Evolutionary conservation across 2,113 vertebrate species (phyloP).

Genomic region (Shinisaurus crocodilurus): DNA sequence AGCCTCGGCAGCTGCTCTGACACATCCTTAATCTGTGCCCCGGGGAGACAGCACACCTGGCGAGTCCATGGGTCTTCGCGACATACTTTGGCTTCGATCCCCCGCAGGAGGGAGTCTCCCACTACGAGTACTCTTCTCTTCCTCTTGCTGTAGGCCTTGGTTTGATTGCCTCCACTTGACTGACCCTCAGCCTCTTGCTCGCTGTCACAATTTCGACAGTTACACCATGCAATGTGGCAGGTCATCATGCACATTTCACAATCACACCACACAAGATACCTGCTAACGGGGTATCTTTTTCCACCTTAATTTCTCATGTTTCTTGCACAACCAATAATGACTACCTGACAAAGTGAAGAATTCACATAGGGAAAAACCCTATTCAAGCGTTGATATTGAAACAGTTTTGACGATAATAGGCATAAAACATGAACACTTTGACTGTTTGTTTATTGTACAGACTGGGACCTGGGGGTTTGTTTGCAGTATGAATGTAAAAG

Average conservation of each 20-base stretch:
- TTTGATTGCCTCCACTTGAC: no score
- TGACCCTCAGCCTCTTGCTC: no score
- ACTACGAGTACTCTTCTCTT: no score
- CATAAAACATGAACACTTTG: conserved; percentile 21
- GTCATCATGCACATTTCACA: no score
- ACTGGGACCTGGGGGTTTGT: conserved; percentile 97
- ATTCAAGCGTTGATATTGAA: background rate
- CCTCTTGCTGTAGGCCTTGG: no score
- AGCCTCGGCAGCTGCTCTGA: no score
- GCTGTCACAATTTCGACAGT: background rate
- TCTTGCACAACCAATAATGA: background rate
- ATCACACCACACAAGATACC: background rate
- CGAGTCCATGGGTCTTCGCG: no score
- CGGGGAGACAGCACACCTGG: no score
- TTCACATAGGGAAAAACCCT: background rate
- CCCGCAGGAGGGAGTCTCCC: no score
- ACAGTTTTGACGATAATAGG: background rate
- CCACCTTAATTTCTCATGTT: background rate
- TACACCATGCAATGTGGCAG: no score
- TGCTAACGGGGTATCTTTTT: background rate
- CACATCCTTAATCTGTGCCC: no score
- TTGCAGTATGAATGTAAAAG: conserved; percentile 94
- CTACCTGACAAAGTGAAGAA: background rate
- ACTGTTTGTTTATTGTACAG: conserved; percentile 71
- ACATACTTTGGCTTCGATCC: no score